phyloP scores from a whole-genome alignment of 2,888 invertebrate genomes.

The Philopedon plagiatum region DNA sequence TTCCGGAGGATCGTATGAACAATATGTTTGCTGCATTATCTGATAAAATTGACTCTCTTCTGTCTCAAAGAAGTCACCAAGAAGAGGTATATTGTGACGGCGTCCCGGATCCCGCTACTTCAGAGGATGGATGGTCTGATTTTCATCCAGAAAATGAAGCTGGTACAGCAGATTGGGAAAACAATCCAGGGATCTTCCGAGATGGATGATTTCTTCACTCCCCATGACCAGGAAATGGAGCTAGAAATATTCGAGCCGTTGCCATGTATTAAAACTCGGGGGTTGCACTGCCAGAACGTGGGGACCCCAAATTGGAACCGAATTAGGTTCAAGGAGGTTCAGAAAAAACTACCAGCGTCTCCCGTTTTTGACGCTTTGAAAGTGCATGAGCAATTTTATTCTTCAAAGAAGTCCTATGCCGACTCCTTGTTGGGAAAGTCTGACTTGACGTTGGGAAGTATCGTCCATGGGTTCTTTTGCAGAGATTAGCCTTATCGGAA shows the following conservation, averaged over 20 bases:
- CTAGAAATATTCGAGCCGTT: neutral
- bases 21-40: neutral
- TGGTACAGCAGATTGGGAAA: no score
- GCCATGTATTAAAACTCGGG: neutral
- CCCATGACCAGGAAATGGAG: neutral
- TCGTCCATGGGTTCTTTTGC: conserved; percentile 33
- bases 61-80: no score
- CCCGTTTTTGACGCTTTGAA: no score
- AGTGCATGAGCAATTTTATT: conserved; percentile 37
- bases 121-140: no score
- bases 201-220: neutral
- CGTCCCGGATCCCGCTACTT: no score
- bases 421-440: neutral
- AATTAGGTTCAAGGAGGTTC: neutral
- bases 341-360: no score
- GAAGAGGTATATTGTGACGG: no score
- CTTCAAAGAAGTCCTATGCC: conserved; percentile 13
- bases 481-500: conserved; percentile 34
- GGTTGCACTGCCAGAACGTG: neutral
- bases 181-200: no score
- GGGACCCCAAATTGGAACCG: neutral
- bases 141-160: no score
- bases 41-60: no score
- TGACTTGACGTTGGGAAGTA: conserved; percentile 29
- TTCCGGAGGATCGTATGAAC: neutral